Evolutionary conservation across 2,888 invertebrate genomes (phyloP).

Genomic region (Mellilla xanthometata): DNA sequence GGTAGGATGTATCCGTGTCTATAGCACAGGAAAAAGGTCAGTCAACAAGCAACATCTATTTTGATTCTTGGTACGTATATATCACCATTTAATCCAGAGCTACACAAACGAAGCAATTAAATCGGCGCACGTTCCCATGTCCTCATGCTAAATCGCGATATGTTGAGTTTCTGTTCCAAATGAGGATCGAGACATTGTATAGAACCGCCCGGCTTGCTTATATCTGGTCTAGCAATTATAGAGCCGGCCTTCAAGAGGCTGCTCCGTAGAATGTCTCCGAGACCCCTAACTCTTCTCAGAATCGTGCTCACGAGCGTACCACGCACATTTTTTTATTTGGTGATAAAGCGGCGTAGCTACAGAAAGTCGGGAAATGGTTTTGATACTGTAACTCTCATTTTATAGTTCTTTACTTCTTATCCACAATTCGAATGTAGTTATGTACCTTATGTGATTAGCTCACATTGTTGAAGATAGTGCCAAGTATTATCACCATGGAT

Average conservation of each 20-base stretch:
- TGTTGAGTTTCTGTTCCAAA: constrained; percentile 38
- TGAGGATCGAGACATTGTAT: constrained; percentile 14
- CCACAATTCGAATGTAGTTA: too few species aligned
- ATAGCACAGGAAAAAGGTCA: too few species aligned
- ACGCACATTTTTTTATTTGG: constrained; percentile 60
- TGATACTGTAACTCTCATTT: constrained; percentile 34
- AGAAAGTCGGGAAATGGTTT: constrained; percentile 22
- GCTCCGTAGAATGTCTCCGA: constrained; percentile 56
- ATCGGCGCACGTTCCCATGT: constrained; percentile 36
- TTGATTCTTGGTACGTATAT: too few species aligned
- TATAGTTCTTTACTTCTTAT: too few species aligned
- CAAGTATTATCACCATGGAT: too few species aligned
- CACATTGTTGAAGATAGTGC: too few species aligned
- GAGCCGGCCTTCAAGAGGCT: constrained; percentile 65
- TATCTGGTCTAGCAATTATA: constrained; percentile 41
- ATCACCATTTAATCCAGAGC: constrained; percentile 7
- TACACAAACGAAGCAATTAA: constrained; percentile 28
- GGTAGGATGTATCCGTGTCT: too few species aligned
- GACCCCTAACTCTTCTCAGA: constrained; percentile 67
- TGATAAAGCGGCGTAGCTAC: constrained; percentile 35
- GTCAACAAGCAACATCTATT: too few species aligned
- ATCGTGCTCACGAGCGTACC: constrained; percentile 61
- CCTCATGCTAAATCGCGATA: constrained; percentile 37
- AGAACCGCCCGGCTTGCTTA: too few species aligned
- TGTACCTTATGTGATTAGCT: too few species aligned